phyloP scores from a whole-genome alignment of 1,140 invertebrate genomes.

The Conus betulinus region DNA sequence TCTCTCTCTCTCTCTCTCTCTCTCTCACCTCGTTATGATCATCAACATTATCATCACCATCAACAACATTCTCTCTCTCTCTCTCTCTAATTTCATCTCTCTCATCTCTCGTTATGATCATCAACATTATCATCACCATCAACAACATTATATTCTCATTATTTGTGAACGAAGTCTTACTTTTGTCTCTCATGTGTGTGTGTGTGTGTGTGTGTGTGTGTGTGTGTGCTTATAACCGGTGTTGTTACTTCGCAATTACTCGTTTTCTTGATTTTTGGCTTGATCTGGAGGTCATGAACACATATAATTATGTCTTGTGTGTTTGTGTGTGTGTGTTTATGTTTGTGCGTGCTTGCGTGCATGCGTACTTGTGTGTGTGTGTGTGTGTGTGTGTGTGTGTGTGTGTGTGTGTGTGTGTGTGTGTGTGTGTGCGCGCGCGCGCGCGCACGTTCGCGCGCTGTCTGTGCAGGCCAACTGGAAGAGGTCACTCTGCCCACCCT shows the following conservation, averaged over 20 bases:
- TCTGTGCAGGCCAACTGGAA: slow-evolving; percentile 37
- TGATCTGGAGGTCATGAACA: no score
- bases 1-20: neutral
- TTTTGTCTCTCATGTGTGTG: neutral
- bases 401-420: slow-evolving; percentile 25
- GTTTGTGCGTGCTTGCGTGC: slow-evolving; percentile 3
- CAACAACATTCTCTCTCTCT: slow-evolving; percentile 25
- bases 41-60: no score
- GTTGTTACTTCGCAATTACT: neutral
- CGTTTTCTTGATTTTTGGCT: no score
- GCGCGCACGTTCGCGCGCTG: no score
- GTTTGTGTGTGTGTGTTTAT: neutral
- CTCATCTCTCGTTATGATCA: neutral
- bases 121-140: slow-evolving; percentile 51
- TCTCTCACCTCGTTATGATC: neutral
- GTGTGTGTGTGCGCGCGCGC: neutral
- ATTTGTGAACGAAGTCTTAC: no score
- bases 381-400: slow-evolving; percentile 28
- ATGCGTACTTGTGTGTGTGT: neutral
- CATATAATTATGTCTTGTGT: neutral
- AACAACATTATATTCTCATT: slow-evolving; percentile 1
- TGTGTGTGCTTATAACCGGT: neutral
- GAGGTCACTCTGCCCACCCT: slow-evolving; percentile 41
- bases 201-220: slow-evolving; percentile 11
- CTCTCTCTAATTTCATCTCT: neutral